Evolutionary conservation across 1,140 invertebrate genomes (phyloP).

Genomic region (Phymorhynchus buccinoides): DNA sequence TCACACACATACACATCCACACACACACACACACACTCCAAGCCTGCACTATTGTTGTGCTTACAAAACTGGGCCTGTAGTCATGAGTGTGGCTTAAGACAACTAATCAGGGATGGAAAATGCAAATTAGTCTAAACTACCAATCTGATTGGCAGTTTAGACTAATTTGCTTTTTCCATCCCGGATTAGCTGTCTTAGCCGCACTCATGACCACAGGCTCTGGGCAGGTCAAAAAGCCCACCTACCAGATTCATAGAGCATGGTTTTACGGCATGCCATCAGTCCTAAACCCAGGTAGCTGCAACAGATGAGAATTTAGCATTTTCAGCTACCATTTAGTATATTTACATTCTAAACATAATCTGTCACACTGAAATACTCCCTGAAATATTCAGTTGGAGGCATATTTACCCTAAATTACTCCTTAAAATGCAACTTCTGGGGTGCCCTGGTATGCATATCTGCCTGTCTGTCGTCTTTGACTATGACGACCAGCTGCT

Average conservation of each 20-base stretch:
- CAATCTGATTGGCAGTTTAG: too few relatives aligned
- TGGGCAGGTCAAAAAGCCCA: neutral
- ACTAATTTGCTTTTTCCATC: too few relatives aligned
- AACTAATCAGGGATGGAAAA: neutral
- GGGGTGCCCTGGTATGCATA: neutral
- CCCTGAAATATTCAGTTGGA: neutral
- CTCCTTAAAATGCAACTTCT: neutral
- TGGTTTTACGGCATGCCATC: slow-evolving; percentile 35
- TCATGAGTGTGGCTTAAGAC: neutral
- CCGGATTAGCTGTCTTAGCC: neutral
- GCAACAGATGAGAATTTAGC: neutral
- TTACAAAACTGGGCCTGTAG: too few relatives aligned
- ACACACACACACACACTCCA: too few relatives aligned
- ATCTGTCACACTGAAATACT: neutral
- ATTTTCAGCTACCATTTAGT: too few relatives aligned
- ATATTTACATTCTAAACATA: neutral
- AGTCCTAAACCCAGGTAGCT: slow-evolving; percentile 44
- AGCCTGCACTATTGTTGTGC: too few relatives aligned
- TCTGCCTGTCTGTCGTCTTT: too few relatives aligned
- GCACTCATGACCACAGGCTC: neutral
- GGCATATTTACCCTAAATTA: neutral
- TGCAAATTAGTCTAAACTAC: neutral
- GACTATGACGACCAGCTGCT: too few relatives aligned
- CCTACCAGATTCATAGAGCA: neutral
- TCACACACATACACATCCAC: too few relatives aligned